Conservation (phyloP, 2,113 vertebrate species). For the Misgurnus mizolepis region DNA sequence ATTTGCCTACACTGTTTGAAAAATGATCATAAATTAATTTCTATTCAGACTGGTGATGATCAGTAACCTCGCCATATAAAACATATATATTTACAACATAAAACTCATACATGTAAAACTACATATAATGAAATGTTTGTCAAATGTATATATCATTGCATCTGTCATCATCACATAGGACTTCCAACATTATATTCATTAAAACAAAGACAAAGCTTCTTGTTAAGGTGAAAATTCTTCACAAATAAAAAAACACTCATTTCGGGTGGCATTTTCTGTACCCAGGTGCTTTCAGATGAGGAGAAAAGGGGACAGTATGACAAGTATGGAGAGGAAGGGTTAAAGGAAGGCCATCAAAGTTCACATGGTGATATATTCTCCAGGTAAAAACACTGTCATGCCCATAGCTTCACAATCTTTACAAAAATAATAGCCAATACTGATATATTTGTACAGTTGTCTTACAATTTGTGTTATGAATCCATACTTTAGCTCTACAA, state of each 20-base stretch:
- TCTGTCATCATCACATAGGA: background rate
- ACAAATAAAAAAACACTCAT: background rate
- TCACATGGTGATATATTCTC: conserved; percentile 98
- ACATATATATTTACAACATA: background rate
- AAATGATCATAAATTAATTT: background rate
- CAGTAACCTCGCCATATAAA: background rate
- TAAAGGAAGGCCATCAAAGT: conserved; percentile 95
- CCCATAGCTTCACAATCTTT: background rate
- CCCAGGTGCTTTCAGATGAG: conserved; percentile 93
- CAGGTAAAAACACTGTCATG: conserved; percentile 77
- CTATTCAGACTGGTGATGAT: background rate
- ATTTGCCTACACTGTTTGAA: background rate
- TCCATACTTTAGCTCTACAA: background rate
- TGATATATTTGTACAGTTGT: background rate
- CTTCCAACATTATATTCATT: background rate
- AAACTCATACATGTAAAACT: background rate
- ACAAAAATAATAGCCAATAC: background rate
- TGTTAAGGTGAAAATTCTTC: too few species aligned
- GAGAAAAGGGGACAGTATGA: conserved; percentile 98
- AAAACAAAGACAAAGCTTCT: background rate
- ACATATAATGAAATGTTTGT: background rate
- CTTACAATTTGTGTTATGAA: background rate
- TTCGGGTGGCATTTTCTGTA: background rate
- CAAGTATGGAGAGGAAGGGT: conserved; percentile 89
- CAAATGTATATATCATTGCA: background rate